Conservation (phyloP, 2,797 vertebrate species). For the Fistularia tabacaria region DNA sequence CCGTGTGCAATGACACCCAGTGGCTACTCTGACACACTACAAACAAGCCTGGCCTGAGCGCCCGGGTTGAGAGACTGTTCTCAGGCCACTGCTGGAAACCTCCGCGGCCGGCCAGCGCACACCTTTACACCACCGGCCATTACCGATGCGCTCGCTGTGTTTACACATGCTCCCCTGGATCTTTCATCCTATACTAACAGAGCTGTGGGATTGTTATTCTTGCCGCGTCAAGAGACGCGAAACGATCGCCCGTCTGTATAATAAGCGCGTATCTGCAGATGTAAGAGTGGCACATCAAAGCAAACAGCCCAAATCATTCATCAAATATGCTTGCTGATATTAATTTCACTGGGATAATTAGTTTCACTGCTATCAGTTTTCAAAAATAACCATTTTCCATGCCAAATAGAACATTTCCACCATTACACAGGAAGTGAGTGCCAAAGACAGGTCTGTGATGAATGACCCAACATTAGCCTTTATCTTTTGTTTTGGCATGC, state of each 20-base stretch:
- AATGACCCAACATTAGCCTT: constrained; percentile 68
- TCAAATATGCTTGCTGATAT: constrained; percentile 51
- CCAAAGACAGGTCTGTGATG: constrained; percentile 58
- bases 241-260: constrained; percentile 27
- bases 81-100: constrained; percentile 52
- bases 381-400: constrained; percentile 53
- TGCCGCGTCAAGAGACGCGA: constrained; percentile 17
- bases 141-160: constrained; percentile 47
- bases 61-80: constrained; percentile 48
- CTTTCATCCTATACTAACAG: constrained; percentile 44
- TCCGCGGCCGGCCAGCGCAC: constrained; percentile 48
- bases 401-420: constrained; percentile 65
- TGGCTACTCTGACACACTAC: constrained; percentile 74
- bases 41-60: constrained; percentile 59
- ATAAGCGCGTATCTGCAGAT: constrained; percentile 54
- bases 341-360: constrained; percentile 54
- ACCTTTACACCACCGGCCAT: constrained; percentile 60
- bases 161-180: constrained; percentile 39
- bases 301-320: constrained; percentile 30
- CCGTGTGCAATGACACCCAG: constrained; percentile 76
- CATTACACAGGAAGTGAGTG: constrained; percentile 54
- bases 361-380: constrained; percentile 49
- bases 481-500: constrained; percentile 75
- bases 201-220: constrained; percentile 27
- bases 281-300: too few species aligned